These are phyloP conservation scores for Encarsia formosa DNA, from an alignment of 2,888 invertebrate species.

Conservation along the genomic window DNA sequence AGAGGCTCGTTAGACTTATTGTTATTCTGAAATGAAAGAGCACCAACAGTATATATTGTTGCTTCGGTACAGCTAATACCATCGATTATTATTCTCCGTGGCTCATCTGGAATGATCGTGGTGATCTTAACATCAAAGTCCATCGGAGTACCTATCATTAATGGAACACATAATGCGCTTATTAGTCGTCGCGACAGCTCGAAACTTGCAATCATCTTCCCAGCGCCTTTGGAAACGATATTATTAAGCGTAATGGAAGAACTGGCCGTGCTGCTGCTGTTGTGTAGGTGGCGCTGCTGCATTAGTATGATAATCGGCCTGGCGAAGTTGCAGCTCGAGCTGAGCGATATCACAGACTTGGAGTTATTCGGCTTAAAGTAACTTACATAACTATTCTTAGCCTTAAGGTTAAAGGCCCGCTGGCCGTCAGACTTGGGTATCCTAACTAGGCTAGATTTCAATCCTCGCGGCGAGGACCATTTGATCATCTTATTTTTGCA, in stretches of 20 bases:
- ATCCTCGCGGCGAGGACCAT: background rate
- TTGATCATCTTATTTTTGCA: background rate
- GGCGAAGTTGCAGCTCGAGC: constrained; percentile 41
- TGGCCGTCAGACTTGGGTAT: constrained; percentile 52
- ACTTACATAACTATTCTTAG: constrained; percentile 50
- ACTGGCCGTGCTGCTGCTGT: constrained; percentile 41
- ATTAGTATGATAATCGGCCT: background rate
- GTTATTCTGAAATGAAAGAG: constrained; percentile 55
- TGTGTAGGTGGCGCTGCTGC: constrained; percentile 29
- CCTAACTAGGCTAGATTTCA: constrained; percentile 51
- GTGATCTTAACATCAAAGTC: constrained; percentile 25
- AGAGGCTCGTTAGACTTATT: constrained; percentile 44
- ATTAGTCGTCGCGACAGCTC: constrained; percentile 27
- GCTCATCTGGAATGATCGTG: no score
- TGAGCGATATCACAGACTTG: constrained; percentile 53
- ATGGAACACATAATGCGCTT: constrained; percentile 48
- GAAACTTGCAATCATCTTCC: constrained; percentile 25
- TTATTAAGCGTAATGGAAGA: constrained; percentile 51
- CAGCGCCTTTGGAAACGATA: constrained; percentile 47
- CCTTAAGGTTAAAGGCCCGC: constrained; percentile 50
- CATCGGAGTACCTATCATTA: constrained; percentile 41
- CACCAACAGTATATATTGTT: constrained; percentile 54
- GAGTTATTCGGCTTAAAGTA: constrained; percentile 44
- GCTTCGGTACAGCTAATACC: constrained; percentile 51
- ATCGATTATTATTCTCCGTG: constrained; percentile 39